Percentiles rank a stretch among this genome's conserved stretches.
These are phyloP conservation scores for Paedocypris sp. DNA, from an alignment of 2,113 vertebrate genomes.

Conservation along the genomic window DNA sequence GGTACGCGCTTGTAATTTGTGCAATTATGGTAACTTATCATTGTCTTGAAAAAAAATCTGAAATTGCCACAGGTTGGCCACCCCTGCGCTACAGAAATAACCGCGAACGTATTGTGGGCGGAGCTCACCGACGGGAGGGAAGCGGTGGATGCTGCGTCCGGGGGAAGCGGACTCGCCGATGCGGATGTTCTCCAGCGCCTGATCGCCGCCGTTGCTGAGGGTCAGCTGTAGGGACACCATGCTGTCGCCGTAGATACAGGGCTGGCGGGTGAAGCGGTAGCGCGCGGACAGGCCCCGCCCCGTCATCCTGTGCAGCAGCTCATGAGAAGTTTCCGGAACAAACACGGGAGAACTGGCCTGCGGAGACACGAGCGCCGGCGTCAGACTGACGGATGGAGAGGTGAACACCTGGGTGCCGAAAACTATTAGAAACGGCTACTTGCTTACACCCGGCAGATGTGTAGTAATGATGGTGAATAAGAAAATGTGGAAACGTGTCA, in stretches of 20 bases:
- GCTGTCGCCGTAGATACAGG: conserved; percentile 66
- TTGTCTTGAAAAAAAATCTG: no score
- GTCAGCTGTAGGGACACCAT: conserved; percentile 86
- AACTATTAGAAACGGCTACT: neutral
- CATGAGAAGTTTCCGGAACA: conserved; percentile 67
- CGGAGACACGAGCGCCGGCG: neutral
- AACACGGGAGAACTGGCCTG: conserved; percentile 72
- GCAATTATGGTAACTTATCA: no score
- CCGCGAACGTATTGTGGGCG: no score
- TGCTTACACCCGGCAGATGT: no score
- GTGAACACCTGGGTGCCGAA: neutral
- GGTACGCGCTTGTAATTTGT: no score
- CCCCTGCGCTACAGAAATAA: no score
- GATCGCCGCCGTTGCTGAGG: conserved; percentile 73
- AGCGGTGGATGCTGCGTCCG: conserved; percentile 70
- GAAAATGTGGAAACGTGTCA: no score
- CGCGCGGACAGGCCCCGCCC: conserved; percentile 83
- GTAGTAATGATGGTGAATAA: no score
- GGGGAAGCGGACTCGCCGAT: conserved; percentile 63
- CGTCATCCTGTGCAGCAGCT: conserved; percentile 88
- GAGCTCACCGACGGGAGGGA: conserved; percentile 63
- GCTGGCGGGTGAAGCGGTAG: conserved; percentile 81
- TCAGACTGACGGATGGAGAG: neutral
- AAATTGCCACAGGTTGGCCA: no score
- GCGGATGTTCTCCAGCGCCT: conserved; percentile 73